phyloP scores from a whole-genome alignment of 2,113 vertebrate genomes.

The Psilopsiagon aurifrons region DNA sequence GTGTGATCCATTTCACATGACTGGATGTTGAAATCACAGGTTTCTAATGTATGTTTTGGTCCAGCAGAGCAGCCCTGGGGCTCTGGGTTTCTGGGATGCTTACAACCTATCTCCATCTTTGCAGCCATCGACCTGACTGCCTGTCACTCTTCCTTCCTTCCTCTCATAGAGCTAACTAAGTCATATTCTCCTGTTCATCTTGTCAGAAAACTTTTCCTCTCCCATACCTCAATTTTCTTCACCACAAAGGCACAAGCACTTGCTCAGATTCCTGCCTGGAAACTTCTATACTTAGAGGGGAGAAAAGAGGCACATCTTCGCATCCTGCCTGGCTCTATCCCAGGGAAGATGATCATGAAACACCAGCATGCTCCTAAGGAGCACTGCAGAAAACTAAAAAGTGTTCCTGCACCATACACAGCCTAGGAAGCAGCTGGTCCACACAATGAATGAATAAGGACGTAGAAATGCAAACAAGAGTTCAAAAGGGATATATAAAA shows the following conservation, averaged over 20 bases:
- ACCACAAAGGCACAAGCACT: neutral
- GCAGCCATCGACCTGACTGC: neutral
- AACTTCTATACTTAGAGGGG: neutral
- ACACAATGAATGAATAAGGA: neutral
- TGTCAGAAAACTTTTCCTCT: neutral
- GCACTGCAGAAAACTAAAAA: neutral
- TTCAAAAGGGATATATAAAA: neutral
- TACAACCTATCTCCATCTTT: neutral
- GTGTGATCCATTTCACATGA: neutral
- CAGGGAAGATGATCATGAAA: neutral
- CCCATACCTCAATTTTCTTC: neutral
- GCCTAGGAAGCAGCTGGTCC: neutral
- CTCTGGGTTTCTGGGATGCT: neutral
- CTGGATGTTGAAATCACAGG: neutral
- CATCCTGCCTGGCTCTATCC: neutral
- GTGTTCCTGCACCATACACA: neutral
- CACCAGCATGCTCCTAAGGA: neutral
- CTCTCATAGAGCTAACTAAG: neutral
- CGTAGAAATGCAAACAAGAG: neutral
- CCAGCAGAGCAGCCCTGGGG: neutral
- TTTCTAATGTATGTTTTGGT: neutral
- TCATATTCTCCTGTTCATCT: neutral
- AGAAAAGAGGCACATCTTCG: neutral
- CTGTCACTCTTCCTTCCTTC: neutral
- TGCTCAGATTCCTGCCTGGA: neutral